Base-by-base conservation (phyloP, 2,113 vertebrate genomes). In the Lichenostomus cassidix region DNA sequence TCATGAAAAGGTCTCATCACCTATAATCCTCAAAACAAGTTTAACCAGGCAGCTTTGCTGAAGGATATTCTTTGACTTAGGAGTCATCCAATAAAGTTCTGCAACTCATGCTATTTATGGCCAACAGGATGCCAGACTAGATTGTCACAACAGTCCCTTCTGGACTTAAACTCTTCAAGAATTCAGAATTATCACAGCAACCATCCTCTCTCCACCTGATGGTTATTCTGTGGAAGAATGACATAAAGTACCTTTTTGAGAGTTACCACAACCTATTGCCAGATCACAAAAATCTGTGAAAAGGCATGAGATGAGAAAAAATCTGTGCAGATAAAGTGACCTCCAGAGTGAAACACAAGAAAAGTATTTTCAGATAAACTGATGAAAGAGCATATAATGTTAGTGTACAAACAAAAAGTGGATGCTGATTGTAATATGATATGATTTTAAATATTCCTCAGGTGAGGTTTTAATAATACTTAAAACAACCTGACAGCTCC, bases 401-500 rank as follows among this genome's bases (percentile, higher is more conserved):
- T 82, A 79, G 37, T 60, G 87, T 49, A 85, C 23, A 89, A 83
- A 83, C 42, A 80, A 10, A 35, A 94, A 84, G 62, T 91, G 71
- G 62, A 52, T 28, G 42, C 23, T 90, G 92, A 97, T 71, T 79
- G 77, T 95, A 96, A 97, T 90, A 85, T 20, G 39, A 71, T 91
- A 53, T 82, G 88, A 95, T 93, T 93, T 90, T 29, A 95, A 95
- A 93, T 95, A 82, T 65, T 92, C 50, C 95, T 76, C 47, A 90
- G 86, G 90, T 9, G 1, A 94, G 69, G 68, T 89, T 96, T 96
- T 87, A 96, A 88, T 89, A 93, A 88, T 47, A 76, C 24, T 92
- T 95, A 31, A 96, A 95, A 97, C 79, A 73, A n/a, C 69, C 67
- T 96, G 95, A 95, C 88, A 96, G 62, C 47, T 83, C 71, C 93